Evolutionary conservation across 2,113 vertebrate species (phyloP).

Genomic region (Cyanoliseus patagonus): DNA sequence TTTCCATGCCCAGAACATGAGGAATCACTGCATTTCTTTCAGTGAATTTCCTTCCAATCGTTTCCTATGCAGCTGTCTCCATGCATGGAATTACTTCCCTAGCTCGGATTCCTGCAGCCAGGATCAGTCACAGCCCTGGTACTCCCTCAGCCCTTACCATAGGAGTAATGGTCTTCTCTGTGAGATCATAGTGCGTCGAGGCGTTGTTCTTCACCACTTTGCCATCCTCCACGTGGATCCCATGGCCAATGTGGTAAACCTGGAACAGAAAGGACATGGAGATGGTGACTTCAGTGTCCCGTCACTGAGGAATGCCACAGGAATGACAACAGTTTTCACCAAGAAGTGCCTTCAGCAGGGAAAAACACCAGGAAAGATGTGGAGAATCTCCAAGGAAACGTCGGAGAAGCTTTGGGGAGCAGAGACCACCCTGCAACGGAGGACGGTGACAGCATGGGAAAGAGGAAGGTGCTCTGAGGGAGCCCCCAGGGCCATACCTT

Average conservation of each 20-base stretch:
- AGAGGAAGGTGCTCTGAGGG: background rate
- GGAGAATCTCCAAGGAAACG: background rate
- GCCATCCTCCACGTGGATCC: conserved; percentile 75
- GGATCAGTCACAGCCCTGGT: background rate
- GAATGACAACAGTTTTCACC: rapidly evolving
- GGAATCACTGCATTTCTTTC: background rate
- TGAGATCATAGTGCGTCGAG: conserved; percentile 76
- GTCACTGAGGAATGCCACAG: background rate
- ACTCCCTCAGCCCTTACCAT: conserved; percentile 62
- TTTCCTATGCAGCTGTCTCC: background rate
- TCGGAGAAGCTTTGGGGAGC: background rate
- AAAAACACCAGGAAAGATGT: background rate
- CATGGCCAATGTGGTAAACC: conserved; percentile 79
- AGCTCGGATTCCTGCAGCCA: background rate
- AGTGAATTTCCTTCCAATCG: background rate
- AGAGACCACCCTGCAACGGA: background rate
- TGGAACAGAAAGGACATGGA: background rate
- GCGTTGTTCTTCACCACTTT: conserved; percentile 80
- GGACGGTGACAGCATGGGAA: background rate
- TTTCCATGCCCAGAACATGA: background rate
- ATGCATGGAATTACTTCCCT: background rate
- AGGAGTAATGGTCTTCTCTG: conserved; percentile 78
- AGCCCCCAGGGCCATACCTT: conserved; percentile 55
- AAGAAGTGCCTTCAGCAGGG: background rate
- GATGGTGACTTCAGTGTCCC: background rate